These are phyloP conservation scores for Ctenochaetus hawaiiensis DNA, from an alignment of 2,797 vertebrate genomes.

Conservation along the genomic window DNA sequence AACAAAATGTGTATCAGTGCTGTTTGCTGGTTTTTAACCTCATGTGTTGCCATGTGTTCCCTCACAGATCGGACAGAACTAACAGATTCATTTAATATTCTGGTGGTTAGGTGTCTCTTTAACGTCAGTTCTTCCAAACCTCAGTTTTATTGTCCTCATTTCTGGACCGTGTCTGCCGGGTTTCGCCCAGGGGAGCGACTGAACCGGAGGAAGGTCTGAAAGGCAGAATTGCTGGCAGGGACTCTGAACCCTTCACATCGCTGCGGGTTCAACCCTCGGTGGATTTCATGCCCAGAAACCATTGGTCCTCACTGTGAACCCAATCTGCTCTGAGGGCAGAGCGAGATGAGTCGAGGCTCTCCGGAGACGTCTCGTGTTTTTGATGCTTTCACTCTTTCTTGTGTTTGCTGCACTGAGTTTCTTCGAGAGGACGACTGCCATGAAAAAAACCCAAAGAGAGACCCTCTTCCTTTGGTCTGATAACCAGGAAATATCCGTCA, in stretches of 20 bases:
- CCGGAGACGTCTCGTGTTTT: constrained; percentile 26
- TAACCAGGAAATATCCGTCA: neutral
- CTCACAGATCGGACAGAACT: too few relatives aligned
- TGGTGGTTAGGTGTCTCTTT: neutral
- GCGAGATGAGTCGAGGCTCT: constrained; percentile 30
- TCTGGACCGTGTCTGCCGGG: constrained; percentile 13
- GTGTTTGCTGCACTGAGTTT: neutral
- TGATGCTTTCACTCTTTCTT: constrained; percentile 6
- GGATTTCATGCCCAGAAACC: constrained; percentile 28
- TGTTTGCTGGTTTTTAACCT: too few relatives aligned
- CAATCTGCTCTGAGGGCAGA: constrained; percentile 50
- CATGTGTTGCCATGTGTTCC: too few relatives aligned
- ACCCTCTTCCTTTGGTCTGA: neutral
- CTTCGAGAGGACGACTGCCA: neutral
- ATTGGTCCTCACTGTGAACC: constrained; percentile 26
- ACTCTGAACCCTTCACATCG: constrained; percentile 12
- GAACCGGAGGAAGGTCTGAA: constrained; percentile 4
- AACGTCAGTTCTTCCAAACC: neutral
- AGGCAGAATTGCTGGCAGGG: constrained; percentile 24
- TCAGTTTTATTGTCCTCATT: constrained; percentile 29
- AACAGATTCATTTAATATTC: too few relatives aligned
- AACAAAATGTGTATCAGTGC: too few relatives aligned
- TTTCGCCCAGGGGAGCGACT: constrained; percentile 14
- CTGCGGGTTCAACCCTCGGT: constrained; percentile 12
- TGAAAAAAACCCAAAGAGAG: neutral